Percentiles rank a stretch among this genome's conserved stretches.
These are phyloP conservation scores for Centropyge bicolor DNA, from an alignment of 2,797 vertebrate genomes.

Conservation along the genomic window DNA sequence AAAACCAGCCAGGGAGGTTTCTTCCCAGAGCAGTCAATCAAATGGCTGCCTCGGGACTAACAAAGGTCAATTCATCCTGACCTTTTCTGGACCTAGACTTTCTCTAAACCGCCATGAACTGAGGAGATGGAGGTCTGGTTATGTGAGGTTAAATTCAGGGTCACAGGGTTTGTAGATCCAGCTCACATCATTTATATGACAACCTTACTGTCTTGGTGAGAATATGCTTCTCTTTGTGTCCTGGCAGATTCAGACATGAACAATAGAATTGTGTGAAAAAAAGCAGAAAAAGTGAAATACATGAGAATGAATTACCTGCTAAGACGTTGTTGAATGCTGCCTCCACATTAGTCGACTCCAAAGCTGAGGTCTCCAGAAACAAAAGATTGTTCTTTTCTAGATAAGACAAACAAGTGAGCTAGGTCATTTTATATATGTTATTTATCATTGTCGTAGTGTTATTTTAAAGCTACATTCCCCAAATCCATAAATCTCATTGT, in stretches of 20 bases:
- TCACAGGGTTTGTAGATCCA: background rate
- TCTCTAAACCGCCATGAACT: background rate
- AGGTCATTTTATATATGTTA: background rate
- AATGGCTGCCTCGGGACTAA: background rate
- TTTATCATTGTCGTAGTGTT: background rate
- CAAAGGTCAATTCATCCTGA: constrained; percentile 4
- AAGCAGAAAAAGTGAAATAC: constrained; percentile 22
- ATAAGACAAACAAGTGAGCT: constrained; percentile 3
- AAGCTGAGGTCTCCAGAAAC: constrained; percentile 87
- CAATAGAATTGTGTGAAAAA: background rate
- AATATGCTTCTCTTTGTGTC: background rate
- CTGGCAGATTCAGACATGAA: background rate
- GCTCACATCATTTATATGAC: background rate
- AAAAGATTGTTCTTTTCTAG: constrained; percentile 83
- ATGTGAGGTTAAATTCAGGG: constrained; percentile 13
- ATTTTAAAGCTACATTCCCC: background rate
- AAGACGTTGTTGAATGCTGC: constrained; percentile 84
- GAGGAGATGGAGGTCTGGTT: constrained; percentile 6
- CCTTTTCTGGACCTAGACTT: background rate
- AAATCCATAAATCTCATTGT: background rate
- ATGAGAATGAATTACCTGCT: constrained; percentile 71
- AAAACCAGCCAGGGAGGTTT: background rate
- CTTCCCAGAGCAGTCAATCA: constrained; percentile 6
- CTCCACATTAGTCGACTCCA: constrained; percentile 87
- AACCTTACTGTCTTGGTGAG: background rate